Evolutionary conservation across 92 coral and sea anemone genomes (phyloP).

Genomic region (Porites evermanni): DNA sequence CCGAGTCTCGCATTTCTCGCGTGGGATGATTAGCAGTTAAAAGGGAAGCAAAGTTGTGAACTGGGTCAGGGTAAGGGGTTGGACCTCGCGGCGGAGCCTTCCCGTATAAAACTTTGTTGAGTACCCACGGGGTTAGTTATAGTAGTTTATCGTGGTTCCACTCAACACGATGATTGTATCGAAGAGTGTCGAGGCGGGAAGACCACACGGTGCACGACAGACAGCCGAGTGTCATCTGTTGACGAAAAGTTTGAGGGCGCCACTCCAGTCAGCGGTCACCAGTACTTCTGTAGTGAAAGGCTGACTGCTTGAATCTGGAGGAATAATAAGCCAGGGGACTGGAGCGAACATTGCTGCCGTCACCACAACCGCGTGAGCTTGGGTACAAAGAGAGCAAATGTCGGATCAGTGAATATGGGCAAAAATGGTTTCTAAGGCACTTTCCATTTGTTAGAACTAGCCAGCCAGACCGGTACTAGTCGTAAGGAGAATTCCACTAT

Average conservation of each 20-base stretch:
- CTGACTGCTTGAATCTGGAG: constrained; percentile 87
- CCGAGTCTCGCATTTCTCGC: no score
- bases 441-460: no score
- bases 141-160: not conserved
- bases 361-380: constrained; percentile 98
- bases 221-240: constrained; percentile 78
- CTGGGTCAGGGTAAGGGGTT: no score
- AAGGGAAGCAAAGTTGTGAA: no score
- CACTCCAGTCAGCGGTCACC: constrained; percentile 99
- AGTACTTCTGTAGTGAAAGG: constrained; percentile 94
- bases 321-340: constrained; percentile 96
- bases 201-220: not conserved
- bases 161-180: no score
- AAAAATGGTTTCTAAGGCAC: not conserved
- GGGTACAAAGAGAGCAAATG: constrained; percentile 20
- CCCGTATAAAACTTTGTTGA: no score
- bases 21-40: no score
- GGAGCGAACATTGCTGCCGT: constrained; percentile 99
- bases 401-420: not conserved
- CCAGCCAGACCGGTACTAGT: no score
- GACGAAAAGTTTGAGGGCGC: constrained; percentile 94
- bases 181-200: no score
- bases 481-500: no score
- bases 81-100: no score
- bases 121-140: no score